phyloP scores from a whole-genome alignment of 1,140 invertebrate genomes.

The Metaphire vulgaris region DNA sequence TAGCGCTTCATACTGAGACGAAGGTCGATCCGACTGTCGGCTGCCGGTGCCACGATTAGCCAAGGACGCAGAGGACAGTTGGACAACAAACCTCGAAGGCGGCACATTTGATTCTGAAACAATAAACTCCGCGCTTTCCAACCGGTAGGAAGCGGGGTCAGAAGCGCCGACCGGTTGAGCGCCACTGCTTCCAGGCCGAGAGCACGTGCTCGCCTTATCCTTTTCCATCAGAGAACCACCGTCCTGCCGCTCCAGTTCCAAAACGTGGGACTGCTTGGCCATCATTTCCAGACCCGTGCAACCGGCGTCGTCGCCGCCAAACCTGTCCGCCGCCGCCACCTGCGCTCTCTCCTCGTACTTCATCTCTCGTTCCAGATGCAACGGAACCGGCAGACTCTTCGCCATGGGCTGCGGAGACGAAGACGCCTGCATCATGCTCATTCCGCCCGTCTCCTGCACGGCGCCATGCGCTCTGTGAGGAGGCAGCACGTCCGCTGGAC shows the following conservation, averaged over 20 bases:
- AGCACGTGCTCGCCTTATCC: background rate
- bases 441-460: no score
- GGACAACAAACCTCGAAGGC: background rate
- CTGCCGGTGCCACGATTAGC: background rate
- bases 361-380: background rate
- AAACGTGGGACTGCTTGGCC: background rate
- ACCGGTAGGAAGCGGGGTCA: background rate
- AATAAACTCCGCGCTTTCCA: background rate
- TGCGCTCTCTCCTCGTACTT: background rate
- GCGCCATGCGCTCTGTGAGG: no score
- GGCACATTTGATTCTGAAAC: background rate
- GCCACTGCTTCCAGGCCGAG: background rate
- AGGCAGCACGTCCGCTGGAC: no score
- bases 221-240: background rate
- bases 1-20: background rate
- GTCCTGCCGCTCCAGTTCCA: no score
- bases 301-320: background rate
- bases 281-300: background rate
- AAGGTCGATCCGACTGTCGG: background rate
- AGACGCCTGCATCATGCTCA: background rate
- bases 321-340: background rate
- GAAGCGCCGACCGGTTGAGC: background rate
- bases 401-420: background rate
- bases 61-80: background rate
- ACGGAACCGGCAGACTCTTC: background rate